Percentiles rank a stretch among this genome's conserved stretches.
These are phyloP conservation scores for Lasius platythorax DNA, from an alignment of 2,888 invertebrate genomes.

Conservation along the genomic window DNA sequence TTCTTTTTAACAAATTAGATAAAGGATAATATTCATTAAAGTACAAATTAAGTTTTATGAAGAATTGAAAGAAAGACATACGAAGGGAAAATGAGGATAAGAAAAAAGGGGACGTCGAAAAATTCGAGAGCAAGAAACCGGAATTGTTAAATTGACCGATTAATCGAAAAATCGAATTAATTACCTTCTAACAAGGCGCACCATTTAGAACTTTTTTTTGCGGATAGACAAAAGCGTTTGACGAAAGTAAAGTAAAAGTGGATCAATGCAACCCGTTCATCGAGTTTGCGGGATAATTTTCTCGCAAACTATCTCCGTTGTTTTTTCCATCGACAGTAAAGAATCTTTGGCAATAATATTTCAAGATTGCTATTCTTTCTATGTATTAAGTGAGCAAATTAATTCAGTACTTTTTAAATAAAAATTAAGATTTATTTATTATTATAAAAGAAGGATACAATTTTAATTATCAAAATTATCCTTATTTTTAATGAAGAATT, in stretches of 20 bases:
- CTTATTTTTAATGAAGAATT: background rate
- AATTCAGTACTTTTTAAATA: background rate
- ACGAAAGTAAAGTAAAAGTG: constrained; percentile 39
- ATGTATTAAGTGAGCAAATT: background rate
- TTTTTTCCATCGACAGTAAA: background rate
- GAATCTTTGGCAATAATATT: background rate
- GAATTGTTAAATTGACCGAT: constrained; percentile 7
- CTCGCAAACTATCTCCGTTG: background rate
- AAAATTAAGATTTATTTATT: background rate
- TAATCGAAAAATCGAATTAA: constrained; percentile 16
- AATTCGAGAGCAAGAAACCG: constrained; percentile 9
- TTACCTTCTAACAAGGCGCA: background rate
- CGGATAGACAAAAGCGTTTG: constrained; percentile 15
- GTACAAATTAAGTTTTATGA: constrained; percentile 34
- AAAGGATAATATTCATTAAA: background rate
- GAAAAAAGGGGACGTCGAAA: constrained; percentile 18
- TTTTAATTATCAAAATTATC: background rate
- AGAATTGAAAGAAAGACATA: constrained; percentile 44
- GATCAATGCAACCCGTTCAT: constrained; percentile 31
- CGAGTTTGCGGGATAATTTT: constrained; percentile 31
- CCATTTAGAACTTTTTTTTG: constrained; percentile 2
- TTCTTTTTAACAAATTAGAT: background rate
- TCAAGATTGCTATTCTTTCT: too few species aligned
- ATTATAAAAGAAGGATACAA: background rate
- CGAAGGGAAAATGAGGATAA: background rate